Evolutionary conservation across 1,140 invertebrate species (phyloP).

Genomic region (Agrilus planipennis): DNA sequence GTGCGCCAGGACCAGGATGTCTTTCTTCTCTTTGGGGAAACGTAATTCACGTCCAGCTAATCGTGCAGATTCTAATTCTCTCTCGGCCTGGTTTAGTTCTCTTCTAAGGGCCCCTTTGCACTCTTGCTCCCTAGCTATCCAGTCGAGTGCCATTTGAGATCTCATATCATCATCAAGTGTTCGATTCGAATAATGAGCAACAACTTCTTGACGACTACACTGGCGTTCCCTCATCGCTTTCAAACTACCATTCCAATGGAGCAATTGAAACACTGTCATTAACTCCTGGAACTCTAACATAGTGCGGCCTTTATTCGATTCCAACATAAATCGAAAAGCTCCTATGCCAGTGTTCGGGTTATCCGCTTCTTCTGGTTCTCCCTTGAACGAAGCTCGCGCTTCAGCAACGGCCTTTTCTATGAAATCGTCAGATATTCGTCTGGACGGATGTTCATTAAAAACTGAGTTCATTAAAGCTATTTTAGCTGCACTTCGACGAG

Average conservation of each 20-base stretch:
- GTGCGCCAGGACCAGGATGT: constrained; percentile 81
- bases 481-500: constrained; percentile 83
- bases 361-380: constrained; percentile 57
- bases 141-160: constrained; percentile 90
- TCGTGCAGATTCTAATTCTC: constrained; percentile 80
- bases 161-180: constrained; percentile 89
- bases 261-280: constrained; percentile 91
- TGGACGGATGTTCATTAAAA: constrained; percentile 89
- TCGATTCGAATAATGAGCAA: constrained; percentile 87
- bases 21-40: constrained; percentile 92
- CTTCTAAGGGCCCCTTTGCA: constrained; percentile 62
- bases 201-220: constrained; percentile 88
- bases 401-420: constrained; percentile 87
- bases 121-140: constrained; percentile 85
- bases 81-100: constrained; percentile 72
- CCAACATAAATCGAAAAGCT: constrained; percentile 90
- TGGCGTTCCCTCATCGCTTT: constrained; percentile 86
- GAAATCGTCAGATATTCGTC: constrained; percentile 87
- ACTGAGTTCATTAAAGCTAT: constrained; percentile 95
- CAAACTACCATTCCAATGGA: constrained; percentile 92
- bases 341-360: constrained; percentile 77
- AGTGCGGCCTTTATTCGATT: constrained; percentile 82
- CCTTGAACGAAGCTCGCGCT: constrained; percentile 59
- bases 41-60: constrained; percentile 80
- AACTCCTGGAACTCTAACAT: constrained; percentile 95